Conservation (phyloP, 2,113 vertebrate species). For the Otus sunia region DNA sequence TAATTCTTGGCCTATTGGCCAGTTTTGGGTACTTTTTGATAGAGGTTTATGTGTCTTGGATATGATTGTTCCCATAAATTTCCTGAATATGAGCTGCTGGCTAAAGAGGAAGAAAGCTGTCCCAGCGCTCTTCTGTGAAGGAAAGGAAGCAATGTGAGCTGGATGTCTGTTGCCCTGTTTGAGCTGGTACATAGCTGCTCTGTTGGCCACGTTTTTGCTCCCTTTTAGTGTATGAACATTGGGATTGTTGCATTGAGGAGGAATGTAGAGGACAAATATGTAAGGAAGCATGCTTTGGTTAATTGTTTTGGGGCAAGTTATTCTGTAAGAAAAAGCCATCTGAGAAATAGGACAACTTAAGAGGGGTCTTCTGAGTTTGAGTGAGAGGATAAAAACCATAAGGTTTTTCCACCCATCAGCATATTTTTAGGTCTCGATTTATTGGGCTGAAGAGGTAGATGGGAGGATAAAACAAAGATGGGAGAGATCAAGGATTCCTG, state of each 20-base stretch:
- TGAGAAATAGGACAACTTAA: background rate
- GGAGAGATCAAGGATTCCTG: background rate
- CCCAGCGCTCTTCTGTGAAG: background rate
- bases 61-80: background rate
- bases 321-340: background rate
- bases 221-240: background rate
- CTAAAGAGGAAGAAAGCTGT: background rate
- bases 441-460: background rate
- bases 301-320: background rate
- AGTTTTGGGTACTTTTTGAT: background rate
- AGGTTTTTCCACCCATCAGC: background rate
- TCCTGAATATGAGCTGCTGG: background rate
- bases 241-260: background rate
- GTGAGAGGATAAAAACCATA: background rate
- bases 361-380: background rate
- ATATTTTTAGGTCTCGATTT: background rate
- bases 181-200: background rate
- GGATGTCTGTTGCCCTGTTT: fast-evolving
- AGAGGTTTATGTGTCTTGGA: background rate
- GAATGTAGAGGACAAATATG: background rate
- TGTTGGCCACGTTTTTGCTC: background rate
- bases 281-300: background rate
- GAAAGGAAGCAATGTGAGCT: background rate
- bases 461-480: background rate
- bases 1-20: background rate